Evolutionary conservation across 2,888 invertebrate genomes (phyloP).

Genomic region (Crossocerus cetratus): DNA sequence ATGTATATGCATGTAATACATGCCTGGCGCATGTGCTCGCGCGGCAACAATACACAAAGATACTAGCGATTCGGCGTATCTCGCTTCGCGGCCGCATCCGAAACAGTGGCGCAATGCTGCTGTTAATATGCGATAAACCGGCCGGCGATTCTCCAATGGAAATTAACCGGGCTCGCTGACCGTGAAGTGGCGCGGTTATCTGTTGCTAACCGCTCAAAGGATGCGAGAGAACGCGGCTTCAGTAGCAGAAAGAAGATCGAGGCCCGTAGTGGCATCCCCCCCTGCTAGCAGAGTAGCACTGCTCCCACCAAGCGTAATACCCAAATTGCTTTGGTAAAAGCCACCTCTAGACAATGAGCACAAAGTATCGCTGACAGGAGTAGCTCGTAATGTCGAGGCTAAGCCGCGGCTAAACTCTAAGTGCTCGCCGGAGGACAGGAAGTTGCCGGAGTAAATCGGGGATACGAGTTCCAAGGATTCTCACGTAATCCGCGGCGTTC

Average conservation of each 20-base stretch:
- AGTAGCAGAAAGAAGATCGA: not conserved
- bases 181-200: not conserved
- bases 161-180: constrained; percentile 21
- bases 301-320: no score
- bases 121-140: constrained; percentile 43
- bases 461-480: not conserved
- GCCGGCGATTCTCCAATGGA: constrained; percentile 10
- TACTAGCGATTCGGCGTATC: constrained; percentile 46
- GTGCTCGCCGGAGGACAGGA: no score
- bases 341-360: no score
- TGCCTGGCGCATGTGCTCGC: constrained; percentile 16
- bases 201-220: no score
- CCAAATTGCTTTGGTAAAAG: no score
- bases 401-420: no score
- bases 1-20: constrained; percentile 20
- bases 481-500: constrained; percentile 17
- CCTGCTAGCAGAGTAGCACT: no score
- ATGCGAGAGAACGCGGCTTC: not conserved
- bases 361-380: no score
- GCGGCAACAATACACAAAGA: constrained; percentile 35
- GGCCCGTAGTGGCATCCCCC: no score
- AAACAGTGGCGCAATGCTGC: constrained; percentile 62
- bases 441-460: not conserved
- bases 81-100: constrained; percentile 52
- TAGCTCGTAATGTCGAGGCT: no score